Conservation (phyloP, 2,888 invertebrate species). For the Pyrgus malvae region DNA sequence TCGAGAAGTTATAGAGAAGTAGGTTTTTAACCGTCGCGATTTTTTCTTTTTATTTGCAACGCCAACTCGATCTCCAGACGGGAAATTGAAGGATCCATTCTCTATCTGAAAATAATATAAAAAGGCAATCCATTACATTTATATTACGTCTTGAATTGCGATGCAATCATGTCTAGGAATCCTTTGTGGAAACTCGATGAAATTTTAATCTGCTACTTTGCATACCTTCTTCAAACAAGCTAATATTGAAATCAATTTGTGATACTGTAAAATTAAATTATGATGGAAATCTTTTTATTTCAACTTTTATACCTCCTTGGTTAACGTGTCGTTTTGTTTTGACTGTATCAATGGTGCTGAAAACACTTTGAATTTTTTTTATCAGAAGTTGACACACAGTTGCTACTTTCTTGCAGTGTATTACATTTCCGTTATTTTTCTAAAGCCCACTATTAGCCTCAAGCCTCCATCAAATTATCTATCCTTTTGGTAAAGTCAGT, state of each 20-base stretch:
- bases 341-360: no score
- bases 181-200: not conserved
- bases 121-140: slow-evolving; percentile 6
- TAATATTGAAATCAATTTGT: no score
- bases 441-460: no score
- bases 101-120: slow-evolving; percentile 17
- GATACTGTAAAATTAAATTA: no score
- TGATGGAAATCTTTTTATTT: no score
- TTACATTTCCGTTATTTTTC: not conserved
- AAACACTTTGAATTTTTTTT: no score
- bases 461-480: not conserved
- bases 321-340: no score
- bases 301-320: no score
- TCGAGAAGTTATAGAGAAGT: slow-evolving; percentile 56
- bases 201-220: no score
- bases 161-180: not conserved
- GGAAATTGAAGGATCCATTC: slow-evolving; percentile 42
- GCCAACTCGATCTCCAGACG: slow-evolving; percentile 31
- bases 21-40: slow-evolving; percentile 32
- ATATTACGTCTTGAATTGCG: not conserved
- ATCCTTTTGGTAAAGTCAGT: not conserved
- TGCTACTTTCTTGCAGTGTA: not conserved
- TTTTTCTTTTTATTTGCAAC: slow-evolving; percentile 34
- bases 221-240: no score
- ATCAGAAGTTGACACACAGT: no score